Conservation (phyloP, 2,113 vertebrate species). For the Corythoichthys haematopterus region DNA sequence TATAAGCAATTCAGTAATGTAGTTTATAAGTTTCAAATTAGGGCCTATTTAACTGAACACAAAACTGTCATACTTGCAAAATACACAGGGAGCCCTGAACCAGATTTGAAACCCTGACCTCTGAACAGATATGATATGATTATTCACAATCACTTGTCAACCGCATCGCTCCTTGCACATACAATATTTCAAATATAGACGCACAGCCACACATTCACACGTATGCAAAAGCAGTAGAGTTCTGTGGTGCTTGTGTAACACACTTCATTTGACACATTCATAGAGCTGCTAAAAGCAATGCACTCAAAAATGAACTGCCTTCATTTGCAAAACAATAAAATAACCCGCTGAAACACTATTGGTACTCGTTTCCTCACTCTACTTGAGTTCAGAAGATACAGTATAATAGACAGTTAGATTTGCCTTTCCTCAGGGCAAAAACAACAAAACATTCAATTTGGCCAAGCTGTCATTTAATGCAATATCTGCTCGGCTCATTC, state of each 20-base stretch:
- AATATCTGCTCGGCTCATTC: conserved; percentile 44
- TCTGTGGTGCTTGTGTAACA: conserved; percentile 53
- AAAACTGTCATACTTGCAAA: neutral
- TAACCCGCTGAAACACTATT: conserved; percentile 28
- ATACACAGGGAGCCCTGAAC: neutral
- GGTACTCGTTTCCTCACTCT: conserved; percentile 19
- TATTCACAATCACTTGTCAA: too few relatives aligned
- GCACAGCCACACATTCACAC: conserved; percentile 15
- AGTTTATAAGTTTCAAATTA: neutral
- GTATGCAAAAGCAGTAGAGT: conserved; percentile 1
- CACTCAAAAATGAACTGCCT: conserved; percentile 52
- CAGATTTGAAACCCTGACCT: too few relatives aligned
- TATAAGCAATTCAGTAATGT: neutral
- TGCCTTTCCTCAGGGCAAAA: conserved; percentile 18
- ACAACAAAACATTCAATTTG: conserved; percentile 49
- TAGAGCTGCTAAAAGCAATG: conserved; percentile 48
- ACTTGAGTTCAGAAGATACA: conserved; percentile 17
- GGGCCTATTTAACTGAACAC: neutral
- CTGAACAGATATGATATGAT: too few relatives aligned
- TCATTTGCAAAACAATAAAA: conserved; percentile 53
- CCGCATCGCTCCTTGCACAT: neutral
- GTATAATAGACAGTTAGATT: conserved; percentile 32
- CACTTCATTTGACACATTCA: conserved; percentile 62
- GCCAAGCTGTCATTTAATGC: conserved; percentile 44
- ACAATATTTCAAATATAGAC: neutral